Conservation (phyloP, 2,113 vertebrate species). For the Austrofundulus limnaeus region DNA sequence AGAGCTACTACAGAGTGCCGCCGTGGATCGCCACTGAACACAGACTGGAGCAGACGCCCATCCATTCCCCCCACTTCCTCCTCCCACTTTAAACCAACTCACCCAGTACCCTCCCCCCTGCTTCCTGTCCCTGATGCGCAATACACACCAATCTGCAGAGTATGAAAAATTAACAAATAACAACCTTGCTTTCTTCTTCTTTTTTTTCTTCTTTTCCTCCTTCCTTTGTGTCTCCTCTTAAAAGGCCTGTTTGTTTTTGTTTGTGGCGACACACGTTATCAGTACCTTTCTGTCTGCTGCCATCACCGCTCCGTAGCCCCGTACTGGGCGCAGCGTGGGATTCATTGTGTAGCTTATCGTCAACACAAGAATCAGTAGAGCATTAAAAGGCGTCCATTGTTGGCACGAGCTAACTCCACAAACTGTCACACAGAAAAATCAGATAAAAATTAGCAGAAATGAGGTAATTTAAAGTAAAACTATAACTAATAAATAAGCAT, state of each 20-base stretch:
- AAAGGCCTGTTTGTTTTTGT: slow-evolving; percentile 75
- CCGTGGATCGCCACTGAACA: slow-evolving; percentile 96
- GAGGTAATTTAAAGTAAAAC: slow-evolving; percentile 56
- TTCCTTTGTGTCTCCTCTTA: slow-evolving; percentile 57
- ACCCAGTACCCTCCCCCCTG: slow-evolving; percentile 53
- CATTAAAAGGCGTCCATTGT: slow-evolving; percentile 35
- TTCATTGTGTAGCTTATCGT: slow-evolving; percentile 50
- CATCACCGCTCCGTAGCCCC: slow-evolving; percentile 63
- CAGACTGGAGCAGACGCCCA: slow-evolving; percentile 69
- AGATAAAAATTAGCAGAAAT: slow-evolving; percentile 60
- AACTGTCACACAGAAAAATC: slow-evolving; percentile 57
- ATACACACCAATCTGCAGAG: slow-evolving; percentile 85
- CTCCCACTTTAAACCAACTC: slow-evolving; percentile 65
- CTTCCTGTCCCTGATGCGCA: slow-evolving; percentile 49
- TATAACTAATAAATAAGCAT: slow-evolving; percentile 72
- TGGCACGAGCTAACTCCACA: slow-evolving; percentile 54
- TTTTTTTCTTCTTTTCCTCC: slow-evolving; percentile 78
- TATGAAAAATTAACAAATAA: slow-evolving; percentile 85
- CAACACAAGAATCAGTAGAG: slow-evolving; percentile 50
- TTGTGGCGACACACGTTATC: slow-evolving; percentile 76
- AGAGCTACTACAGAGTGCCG: slow-evolving; percentile 99
- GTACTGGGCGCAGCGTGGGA: slow-evolving; percentile 45
- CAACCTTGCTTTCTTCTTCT: slow-evolving; percentile 80
- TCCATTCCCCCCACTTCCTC: slow-evolving; percentile 51
- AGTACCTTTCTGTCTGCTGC: slow-evolving; percentile 56